Evolutionary conservation across 2,113 vertebrate genomes (phyloP).

Genomic region (Saimiri boliviensis): DNA sequence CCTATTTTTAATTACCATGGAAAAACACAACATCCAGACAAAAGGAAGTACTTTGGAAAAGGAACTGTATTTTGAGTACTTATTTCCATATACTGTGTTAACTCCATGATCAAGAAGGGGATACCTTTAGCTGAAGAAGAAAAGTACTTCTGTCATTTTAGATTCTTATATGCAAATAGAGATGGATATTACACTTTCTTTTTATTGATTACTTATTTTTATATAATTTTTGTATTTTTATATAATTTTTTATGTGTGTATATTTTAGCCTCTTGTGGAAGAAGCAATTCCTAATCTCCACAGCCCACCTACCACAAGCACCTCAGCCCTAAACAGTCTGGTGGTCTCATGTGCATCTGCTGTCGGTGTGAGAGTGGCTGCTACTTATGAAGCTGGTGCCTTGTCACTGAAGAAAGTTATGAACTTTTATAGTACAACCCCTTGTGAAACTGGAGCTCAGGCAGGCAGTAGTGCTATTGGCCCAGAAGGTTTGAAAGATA

Average conservation of each 20-base stretch:
- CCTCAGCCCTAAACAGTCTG: conserved; percentile 93
- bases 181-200: neutral
- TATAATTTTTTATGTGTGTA: conserved; percentile 45
- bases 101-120: neutral
- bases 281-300: conserved; percentile 78
- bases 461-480: conserved; percentile 60
- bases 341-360: conserved; percentile 96
- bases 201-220: conserved; percentile 35
- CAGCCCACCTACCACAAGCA: conserved; percentile 82
- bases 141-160: neutral
- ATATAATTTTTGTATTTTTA: conserved; percentile 49
- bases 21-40: neutral
- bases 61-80: neutral
- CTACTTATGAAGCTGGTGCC: conserved; percentile 94
- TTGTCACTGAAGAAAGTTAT: conserved; percentile 97
- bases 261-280: conserved; percentile 85
- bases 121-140: neutral
- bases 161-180: neutral
- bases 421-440: conserved; percentile 89
- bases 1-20: neutral
- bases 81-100: neutral
- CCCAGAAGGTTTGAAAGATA: conserved; percentile 84
- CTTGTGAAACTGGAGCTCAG: conserved; percentile 71
- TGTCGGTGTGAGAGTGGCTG: conserved; percentile 94
- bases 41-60: conserved; percentile 34